Conservation (phyloP, 1,140 invertebrate genomes). For the Philaenus spumarius region DNA sequence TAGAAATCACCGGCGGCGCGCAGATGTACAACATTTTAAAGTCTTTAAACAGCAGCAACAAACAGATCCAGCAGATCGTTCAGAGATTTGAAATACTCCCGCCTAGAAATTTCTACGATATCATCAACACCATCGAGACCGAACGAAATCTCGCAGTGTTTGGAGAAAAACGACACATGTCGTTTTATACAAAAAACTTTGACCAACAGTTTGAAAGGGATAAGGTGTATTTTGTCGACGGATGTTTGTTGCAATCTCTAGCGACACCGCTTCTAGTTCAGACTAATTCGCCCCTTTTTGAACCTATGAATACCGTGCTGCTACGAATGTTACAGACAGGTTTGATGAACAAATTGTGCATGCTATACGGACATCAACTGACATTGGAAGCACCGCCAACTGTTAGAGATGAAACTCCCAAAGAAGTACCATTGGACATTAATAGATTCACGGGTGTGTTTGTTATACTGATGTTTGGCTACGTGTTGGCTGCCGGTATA, state of each 20-base stretch:
- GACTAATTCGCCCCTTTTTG: conserved; percentile 19
- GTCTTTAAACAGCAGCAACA: conserved; percentile 9
- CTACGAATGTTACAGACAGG: conserved; percentile 24
- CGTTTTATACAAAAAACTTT: conserved; percentile 21
- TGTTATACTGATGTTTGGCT: conserved; percentile 2
- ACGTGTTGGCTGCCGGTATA: neutral
- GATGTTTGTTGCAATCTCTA: conserved; percentile 25
- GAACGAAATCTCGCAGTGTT: conserved; percentile 24
- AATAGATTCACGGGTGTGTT: neutral
- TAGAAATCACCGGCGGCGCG: conserved; percentile 16
- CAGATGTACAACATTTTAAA: conserved; percentile 22
- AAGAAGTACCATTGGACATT: neutral
- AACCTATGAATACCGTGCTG: conserved; percentile 19
- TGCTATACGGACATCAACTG: neutral
- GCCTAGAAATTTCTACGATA: conserved; percentile 15
- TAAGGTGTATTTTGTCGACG: conserved; percentile 25
- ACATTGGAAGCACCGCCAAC: neutral
- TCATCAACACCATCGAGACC: conserved; percentile 21
- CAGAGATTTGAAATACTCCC: conserved; percentile 13
- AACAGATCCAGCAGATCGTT: conserved; percentile 14
- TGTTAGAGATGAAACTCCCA: neutral
- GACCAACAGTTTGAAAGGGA: conserved; percentile 21
- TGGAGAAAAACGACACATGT: conserved; percentile 24
- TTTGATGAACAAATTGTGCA: conserved; percentile 14
- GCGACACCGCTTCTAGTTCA: conserved; percentile 26